Evolutionary conservation across 2,888 invertebrate species (phyloP).

Genomic region (Noctua fimbriata): DNA sequence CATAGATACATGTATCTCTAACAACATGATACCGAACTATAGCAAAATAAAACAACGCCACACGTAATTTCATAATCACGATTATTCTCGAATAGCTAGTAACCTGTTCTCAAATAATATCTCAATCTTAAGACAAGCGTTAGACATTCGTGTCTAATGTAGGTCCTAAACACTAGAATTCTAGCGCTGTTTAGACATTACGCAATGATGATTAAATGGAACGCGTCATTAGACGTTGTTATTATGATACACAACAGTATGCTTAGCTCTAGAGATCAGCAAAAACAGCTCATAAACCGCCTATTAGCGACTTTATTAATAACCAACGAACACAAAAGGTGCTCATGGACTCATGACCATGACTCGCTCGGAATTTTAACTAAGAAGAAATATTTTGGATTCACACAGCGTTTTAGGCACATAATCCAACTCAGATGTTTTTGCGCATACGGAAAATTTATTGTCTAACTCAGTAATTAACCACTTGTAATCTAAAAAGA

Average conservation of each 20-base stretch:
- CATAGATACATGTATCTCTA: neutral
- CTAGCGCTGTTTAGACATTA: slow-evolving; percentile 21
- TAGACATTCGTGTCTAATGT: neutral
- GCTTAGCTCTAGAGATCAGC: slow-evolving; percentile 32
- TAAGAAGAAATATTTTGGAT: slow-evolving; percentile 35
- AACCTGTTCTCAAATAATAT: slow-evolving; percentile 26
- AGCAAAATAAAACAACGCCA: neutral
- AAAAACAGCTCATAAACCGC: slow-evolving; percentile 40
- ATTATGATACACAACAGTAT: slow-evolving; percentile 42
- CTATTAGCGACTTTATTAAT: slow-evolving; percentile 32
- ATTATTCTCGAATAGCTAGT: slow-evolving; percentile 16
- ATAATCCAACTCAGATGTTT: neutral
- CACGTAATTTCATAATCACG: slow-evolving; percentile 6
- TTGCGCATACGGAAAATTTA: slow-evolving; percentile 23
- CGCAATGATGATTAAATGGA: slow-evolving; percentile 23
- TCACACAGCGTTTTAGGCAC: neutral
- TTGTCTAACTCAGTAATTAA: neutral
- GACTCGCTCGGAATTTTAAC: slow-evolving; percentile 48
- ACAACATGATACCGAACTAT: slow-evolving; percentile 12
- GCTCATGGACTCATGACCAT: slow-evolving; percentile 11
- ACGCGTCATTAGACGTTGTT: slow-evolving; percentile 39
- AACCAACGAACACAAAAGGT: slow-evolving; percentile 13
- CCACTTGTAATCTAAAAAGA: slow-evolving; percentile 16
- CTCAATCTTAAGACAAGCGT: slow-evolving; percentile 5
- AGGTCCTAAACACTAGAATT: neutral